Conservation (phyloP, 1,140 invertebrate genomes). For the Mamestra configurata region DNA sequence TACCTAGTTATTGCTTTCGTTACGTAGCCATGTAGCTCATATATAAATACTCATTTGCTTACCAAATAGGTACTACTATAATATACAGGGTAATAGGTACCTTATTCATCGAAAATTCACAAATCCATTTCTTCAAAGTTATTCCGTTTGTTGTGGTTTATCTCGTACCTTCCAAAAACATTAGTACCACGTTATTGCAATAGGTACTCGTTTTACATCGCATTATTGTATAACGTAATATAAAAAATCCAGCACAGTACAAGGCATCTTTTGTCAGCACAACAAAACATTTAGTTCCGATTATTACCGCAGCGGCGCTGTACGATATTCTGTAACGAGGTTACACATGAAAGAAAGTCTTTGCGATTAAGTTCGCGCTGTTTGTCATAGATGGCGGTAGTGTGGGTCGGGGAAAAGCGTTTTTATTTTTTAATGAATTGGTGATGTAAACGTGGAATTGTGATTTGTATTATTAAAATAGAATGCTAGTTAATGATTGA, state of each 20-base stretch:
- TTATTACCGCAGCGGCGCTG: conserved; percentile 25
- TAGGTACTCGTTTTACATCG: too few relatives aligned
- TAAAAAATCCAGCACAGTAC: not conserved
- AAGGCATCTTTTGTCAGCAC: conserved; percentile 33
- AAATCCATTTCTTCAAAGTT: too few relatives aligned
- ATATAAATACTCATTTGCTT: too few relatives aligned
- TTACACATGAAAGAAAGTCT: conserved; percentile 23
- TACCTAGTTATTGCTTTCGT: too few relatives aligned
- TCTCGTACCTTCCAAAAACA: too few relatives aligned
- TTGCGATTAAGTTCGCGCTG: not conserved
- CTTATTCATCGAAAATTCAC: too few relatives aligned
- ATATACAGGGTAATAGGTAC: too few relatives aligned
- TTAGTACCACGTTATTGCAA: too few relatives aligned
- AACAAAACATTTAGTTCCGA: conserved; percentile 36
- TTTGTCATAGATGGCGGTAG: conserved; percentile 21
- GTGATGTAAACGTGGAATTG: not conserved
- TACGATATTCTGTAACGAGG: conserved; percentile 14
- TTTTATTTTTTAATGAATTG: not conserved
- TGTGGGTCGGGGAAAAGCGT: not conserved
- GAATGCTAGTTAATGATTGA: not conserved
- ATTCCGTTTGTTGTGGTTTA: too few relatives aligned
- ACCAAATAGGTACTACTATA: too few relatives aligned
- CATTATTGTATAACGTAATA: not conserved
- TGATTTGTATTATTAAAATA: not conserved
- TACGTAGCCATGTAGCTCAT: too few relatives aligned